phyloP scores from a whole-genome alignment of 2,113 vertebrate genomes.

The Eulemur rufifrons region DNA sequence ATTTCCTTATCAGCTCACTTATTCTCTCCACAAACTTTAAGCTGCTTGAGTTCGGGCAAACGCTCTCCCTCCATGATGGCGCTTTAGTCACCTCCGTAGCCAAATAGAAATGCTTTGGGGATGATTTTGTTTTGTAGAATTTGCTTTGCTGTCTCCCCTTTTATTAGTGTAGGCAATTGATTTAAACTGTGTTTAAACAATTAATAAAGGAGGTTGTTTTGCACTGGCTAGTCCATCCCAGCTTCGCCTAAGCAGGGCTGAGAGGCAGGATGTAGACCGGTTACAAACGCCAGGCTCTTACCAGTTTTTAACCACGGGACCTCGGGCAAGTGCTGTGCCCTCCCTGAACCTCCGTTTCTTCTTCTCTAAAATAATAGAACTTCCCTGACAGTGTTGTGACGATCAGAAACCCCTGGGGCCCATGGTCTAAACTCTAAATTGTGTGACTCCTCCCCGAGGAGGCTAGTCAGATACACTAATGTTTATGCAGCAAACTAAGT shows the following conservation, averaged over 20 bases:
- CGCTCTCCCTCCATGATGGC: neutral
- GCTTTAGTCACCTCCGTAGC: neutral
- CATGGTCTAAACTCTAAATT: neutral
- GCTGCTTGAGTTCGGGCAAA: neutral
- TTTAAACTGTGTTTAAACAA: neutral
- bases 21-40: neutral
- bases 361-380: neutral
- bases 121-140: neutral
- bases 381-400: neutral
- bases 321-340: neutral
- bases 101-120: neutral
- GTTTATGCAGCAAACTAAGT: neutral
- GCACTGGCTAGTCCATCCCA: too few relatives aligned
- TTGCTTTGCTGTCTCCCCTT: neutral
- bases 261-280: fast-evolving
- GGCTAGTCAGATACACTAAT: neutral
- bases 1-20: neutral
- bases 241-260: neutral
- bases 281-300: neutral
- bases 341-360: neutral
- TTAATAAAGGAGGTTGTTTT: neutral
- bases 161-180: neutral
- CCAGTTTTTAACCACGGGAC: neutral
- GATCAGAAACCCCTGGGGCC: neutral
- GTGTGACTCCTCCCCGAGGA: neutral